Evolutionary conservation across 2,797 vertebrate genomes (phyloP).

Genomic region (Galago senegalensis): DNA sequence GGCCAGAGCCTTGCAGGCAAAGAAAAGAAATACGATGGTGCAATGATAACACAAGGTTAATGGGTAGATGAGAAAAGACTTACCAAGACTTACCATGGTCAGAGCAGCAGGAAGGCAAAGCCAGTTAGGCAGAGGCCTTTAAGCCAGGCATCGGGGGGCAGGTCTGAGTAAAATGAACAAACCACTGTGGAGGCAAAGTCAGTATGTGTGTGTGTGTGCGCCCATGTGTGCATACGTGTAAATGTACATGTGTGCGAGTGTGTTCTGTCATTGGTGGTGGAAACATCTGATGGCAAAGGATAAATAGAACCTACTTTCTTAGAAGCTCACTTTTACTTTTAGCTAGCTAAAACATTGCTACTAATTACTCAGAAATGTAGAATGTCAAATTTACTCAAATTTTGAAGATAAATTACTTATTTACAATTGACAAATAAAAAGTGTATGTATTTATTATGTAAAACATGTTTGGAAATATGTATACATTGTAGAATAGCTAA

Average conservation of each 20-base stretch:
- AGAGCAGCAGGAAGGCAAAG: background rate
- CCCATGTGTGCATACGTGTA: background rate
- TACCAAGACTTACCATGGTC: background rate
- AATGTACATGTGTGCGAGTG: background rate
- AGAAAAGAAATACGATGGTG: background rate
- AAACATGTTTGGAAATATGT: background rate
- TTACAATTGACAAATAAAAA: constrained; percentile 6
- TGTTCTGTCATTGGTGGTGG: background rate
- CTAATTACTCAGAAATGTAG: background rate
- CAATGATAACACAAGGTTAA: constrained; percentile 27
- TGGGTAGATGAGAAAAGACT: background rate
- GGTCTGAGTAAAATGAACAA: background rate
- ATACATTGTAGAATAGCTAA: background rate
- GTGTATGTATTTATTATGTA: background rate
- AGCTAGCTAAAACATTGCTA: background rate
- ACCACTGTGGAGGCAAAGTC: background rate
- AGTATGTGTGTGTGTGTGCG: too few relatives aligned
- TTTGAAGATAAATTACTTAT: constrained; percentile 8
- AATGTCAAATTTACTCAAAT: constrained; percentile 1
- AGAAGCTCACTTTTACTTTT: constrained; percentile 33
- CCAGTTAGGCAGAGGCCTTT: background rate
- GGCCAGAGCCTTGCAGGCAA: constrained; percentile 4
- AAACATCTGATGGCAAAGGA: background rate
- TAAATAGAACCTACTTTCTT: constrained; percentile 8
- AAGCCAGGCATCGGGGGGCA: background rate